Evolutionary conservation across 2,888 invertebrate genomes (phyloP).

Genomic region (Lottia scabra): DNA sequence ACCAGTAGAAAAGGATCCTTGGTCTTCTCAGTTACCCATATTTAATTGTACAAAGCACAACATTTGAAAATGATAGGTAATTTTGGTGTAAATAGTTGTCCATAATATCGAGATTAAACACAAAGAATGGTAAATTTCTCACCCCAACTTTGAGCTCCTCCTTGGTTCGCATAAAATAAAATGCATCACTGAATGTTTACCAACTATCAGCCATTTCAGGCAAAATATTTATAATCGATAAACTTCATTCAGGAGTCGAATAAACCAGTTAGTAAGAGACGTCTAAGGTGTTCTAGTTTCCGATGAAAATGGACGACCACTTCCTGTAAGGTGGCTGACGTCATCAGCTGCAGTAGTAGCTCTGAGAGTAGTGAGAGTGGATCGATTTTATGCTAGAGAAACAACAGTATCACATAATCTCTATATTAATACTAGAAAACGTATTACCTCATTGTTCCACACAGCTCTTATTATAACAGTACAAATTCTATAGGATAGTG

Average conservation of each 20-base stretch:
- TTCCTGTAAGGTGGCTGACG: background rate
- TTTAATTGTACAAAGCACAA: too few relatives aligned
- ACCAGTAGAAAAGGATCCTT: too few relatives aligned
- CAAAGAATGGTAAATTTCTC: conserved; percentile 4
- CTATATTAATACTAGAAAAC: background rate
- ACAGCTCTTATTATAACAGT: background rate
- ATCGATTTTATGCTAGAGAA: background rate
- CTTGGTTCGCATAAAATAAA: conserved; percentile 17
- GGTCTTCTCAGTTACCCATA: too few relatives aligned
- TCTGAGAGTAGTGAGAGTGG: background rate
- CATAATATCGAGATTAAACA: background rate
- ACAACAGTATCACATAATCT: background rate
- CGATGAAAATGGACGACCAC: conserved; percentile 1
- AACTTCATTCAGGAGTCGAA: too few relatives aligned
- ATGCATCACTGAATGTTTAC: conserved; percentile 27
- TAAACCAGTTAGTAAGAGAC: too few relatives aligned
- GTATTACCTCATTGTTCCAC: background rate
- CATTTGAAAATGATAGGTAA: too few relatives aligned
- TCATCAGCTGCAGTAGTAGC: background rate
- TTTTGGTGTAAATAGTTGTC: background rate
- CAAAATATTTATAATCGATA: background rate
- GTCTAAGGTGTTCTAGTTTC: too few relatives aligned
- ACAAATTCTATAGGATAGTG: background rate
- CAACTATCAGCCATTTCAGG: conserved; percentile 8
- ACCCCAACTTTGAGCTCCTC: conserved; percentile 27